Evolutionary conservation across 2,113 vertebrate species (phyloP).

Genomic region (Desmodus rotundus): DNA sequence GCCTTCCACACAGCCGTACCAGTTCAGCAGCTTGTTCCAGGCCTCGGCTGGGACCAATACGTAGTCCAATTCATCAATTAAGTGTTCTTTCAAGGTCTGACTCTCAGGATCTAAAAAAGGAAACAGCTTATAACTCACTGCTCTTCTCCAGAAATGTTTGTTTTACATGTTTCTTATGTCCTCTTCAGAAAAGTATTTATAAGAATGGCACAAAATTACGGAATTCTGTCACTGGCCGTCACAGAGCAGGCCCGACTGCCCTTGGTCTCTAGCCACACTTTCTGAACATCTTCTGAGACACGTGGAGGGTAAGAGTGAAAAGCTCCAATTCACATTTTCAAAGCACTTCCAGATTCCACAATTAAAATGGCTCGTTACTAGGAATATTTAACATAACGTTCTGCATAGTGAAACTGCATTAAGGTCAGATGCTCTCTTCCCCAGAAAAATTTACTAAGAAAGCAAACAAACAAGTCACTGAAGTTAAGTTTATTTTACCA

Average conservation of each 20-base stretch:
- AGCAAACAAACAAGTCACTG: background rate
- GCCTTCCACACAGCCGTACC: slow-evolving; percentile 92
- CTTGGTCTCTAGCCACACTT: background rate
- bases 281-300: background rate
- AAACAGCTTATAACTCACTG: background rate
- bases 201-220: background rate
- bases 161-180: background rate
- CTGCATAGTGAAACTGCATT: background rate
- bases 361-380: background rate
- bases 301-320: background rate
- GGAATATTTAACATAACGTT: background rate
- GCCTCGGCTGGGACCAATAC: slow-evolving; percentile 94
- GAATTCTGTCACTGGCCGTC: background rate
- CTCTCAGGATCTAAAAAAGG: slow-evolving; percentile 87
- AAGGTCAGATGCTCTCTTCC: background rate
- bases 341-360: background rate
- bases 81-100: slow-evolving; percentile 92
- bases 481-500: background rate
- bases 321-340: background rate
- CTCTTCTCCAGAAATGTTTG: background rate
- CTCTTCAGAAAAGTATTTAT: slow-evolving; percentile 6
- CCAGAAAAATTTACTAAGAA: background rate
- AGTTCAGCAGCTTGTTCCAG: slow-evolving; percentile 92
- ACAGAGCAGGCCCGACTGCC: background rate
- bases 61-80: slow-evolving; percentile 96